Evolutionary conservation across 2,113 vertebrate species (phyloP).

Genomic region (Phrynosoma blainvillii): DNA sequence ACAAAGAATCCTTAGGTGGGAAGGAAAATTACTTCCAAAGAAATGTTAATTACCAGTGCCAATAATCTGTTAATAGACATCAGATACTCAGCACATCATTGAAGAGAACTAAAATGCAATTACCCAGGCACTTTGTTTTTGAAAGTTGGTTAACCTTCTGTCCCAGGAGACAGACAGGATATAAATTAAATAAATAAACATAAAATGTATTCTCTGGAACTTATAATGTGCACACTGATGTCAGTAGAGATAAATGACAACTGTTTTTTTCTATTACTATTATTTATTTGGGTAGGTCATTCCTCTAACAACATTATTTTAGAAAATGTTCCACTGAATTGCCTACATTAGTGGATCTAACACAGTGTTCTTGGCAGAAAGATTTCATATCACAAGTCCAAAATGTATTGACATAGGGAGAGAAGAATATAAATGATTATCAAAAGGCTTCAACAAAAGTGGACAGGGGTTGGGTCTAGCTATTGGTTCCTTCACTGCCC

Average conservation of each 20-base stretch:
- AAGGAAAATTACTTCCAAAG: background rate
- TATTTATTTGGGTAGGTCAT: background rate
- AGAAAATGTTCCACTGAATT: background rate
- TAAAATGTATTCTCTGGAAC: too few relatives aligned
- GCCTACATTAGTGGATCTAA: background rate
- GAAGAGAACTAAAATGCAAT: background rate
- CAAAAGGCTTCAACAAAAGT: background rate
- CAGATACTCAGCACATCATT: background rate
- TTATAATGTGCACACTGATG: too few relatives aligned
- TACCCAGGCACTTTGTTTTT: background rate
- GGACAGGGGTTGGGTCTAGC: background rate
- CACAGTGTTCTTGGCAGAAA: background rate
- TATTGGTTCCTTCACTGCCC: background rate
- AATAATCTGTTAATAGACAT: background rate
- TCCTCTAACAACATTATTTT: background rate
- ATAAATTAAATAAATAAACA: too few relatives aligned
- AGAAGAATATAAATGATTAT: background rate
- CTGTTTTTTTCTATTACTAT: background rate
- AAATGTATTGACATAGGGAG: background rate
- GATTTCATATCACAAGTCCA: background rate
- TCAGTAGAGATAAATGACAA: background rate
- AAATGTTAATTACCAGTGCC: background rate
- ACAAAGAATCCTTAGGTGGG: background rate
- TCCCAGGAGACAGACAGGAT: too few relatives aligned
- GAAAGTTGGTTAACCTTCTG: background rate